A percentile compares a stretch with the other conserved stretches of the same genome.
Evolutionary conservation across 2,888 invertebrate genomes (phyloP).

Genomic region (Phortica okadai): DNA sequence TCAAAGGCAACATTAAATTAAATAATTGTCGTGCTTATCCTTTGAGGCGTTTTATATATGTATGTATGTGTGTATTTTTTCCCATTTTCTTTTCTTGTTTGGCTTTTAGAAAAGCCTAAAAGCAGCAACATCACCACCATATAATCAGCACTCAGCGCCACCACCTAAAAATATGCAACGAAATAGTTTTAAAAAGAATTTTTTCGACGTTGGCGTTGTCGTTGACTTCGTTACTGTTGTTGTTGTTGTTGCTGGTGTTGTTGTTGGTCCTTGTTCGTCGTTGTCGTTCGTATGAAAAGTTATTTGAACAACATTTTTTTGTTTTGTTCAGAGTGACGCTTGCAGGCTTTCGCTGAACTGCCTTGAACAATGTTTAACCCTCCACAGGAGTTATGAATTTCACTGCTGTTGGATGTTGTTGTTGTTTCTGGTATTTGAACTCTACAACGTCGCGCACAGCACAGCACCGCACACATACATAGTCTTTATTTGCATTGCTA

Average conservation of each 20-base stretch:
- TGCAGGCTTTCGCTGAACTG: constrained; percentile 4
- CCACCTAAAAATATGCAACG: background rate
- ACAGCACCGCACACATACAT: background rate
- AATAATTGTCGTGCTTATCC: constrained; percentile 59
- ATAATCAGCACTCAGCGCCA: background rate
- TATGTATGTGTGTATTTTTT: background rate
- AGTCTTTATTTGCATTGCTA: background rate
- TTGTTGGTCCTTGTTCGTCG: background rate
- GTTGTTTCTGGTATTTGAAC: background rate
- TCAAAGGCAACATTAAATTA: constrained; percentile 58
- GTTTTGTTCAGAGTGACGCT: background rate
- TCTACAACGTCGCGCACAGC: background rate
- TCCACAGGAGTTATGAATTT: background rate
- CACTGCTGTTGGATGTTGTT: background rate
- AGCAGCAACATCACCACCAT: background rate
- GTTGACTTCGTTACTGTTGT: background rate
- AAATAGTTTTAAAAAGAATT: constrained; percentile 24
- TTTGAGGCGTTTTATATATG: constrained; percentile 15
- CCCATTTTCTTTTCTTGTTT: background rate
- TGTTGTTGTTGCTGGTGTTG: background rate
- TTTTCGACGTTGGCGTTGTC: background rate
- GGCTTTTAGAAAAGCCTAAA: background rate
- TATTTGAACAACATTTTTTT: background rate
- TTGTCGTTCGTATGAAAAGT: constrained; percentile 12
- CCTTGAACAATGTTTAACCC: constrained; percentile 27